Evolutionary conservation across 2,113 vertebrate genomes (phyloP), one percentile per base, ranked within the genome.

Genomic region (Eira barbara): DNA sequence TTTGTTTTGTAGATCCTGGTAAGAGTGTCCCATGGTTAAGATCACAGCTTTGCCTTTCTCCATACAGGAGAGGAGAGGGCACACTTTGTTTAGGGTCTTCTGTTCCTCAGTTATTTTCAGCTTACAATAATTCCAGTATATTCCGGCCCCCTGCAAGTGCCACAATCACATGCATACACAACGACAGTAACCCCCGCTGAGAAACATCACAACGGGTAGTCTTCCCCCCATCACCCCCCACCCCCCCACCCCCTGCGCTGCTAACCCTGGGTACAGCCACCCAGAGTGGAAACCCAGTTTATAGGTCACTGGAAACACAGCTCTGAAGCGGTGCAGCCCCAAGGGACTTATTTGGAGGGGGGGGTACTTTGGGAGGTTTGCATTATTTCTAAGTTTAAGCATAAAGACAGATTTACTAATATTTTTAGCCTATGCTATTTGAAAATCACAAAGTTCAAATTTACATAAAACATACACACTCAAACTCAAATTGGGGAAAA

Each of bases 351-450:
- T 80, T 47, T 47, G 2, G 36, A 31, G 29, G 31, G 31, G 5
- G 14, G 15, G 1, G 4, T 27, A 42, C 65, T 29, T 45, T 83
- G 29, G 59, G 7, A 87, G n/a, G 78, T 82, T 78, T 29, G 29
- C 79, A 39, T 84, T 92, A 91, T 67, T 90, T 97, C 81, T 42
- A 84, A 85, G 39, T 91, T 89, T 61, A 34, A 95, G 42, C 63
- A 76, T 55, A 87, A 78, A 73, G 61, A 91, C n/a, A 57, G 34
- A 69, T 81, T 89, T 23, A 61, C 49, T 76, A 76, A 36, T 95
- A 93, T 91, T 96, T 94, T 96, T 96, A 94, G 76, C 85, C 89
- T n/a, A 36, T 45, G 73, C 79, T 96, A 69, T 88, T 97, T 91
- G 88, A 95, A 91, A 95, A 84, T 49, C 76, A 71, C 31, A 42